Evolutionary conservation across 2,888 invertebrate species (phyloP), one percentile per base, ranked within the genome.

Genomic region (Sinotaia quadrata): DNA sequence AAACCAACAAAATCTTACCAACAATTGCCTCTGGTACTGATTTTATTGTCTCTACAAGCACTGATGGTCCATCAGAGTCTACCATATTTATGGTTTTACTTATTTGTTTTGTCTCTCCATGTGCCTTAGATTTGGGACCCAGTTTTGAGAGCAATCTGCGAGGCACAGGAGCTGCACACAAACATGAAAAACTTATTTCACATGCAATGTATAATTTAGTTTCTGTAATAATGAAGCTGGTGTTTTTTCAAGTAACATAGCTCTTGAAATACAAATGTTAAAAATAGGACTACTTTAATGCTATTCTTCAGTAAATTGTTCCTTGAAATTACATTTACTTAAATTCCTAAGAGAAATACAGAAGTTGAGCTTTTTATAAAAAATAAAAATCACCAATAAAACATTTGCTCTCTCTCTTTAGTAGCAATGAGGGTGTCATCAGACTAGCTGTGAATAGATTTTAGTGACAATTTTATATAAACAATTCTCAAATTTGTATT

Each of bases 121-220:
- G 34, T 2, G 62, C 18, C n/a, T 56, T 18, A 4, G 61, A 33
- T 3, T 51, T 51, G 8, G 65, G 65, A 15, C 65, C 65, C 10
- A 65, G 41, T 18, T 29, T 56, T 44, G n/a, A n/a, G 10, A 41
- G n/a, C 21, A 65, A 18, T 18, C 65, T 29, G 3, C n/a, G 44
- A 18, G 65, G 56, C 8, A 65, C 56, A 79, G 41, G 44, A 60
- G 61, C 80, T 81, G 75, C 82, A 84, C 41, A 82, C 78, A 71
- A 79, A 84, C 52, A 73, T 51, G 2, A 69, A 58, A 4, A n/a
- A n/a, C n/a, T n/a, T n/a, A n/a, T n/a, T n/a, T n/a, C n/a, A n/a
- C n/a, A n/a, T n/a, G n/a, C n/a, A n/a, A n/a, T n/a, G n/a, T n/a
- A n/a, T n/a, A n/a, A n/a, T n/a, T n/a, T n/a, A n/a, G n/a, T n/a